Conservation (phyloP, 2,888 invertebrate species). For the Molorchus minor region DNA sequence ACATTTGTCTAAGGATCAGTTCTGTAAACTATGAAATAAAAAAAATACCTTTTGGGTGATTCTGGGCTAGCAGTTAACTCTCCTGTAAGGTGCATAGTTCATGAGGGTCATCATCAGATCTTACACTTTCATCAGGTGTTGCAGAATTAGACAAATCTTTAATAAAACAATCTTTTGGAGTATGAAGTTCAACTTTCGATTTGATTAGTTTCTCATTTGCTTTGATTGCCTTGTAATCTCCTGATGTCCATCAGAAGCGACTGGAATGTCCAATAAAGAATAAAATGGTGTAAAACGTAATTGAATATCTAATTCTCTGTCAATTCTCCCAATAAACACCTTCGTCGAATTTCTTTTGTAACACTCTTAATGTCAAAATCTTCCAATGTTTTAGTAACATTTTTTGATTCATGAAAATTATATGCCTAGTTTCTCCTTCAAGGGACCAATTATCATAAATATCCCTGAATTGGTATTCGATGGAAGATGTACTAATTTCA, state of each 20-base stretch:
- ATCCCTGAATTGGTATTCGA: conserved; percentile 20
- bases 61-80: conserved; percentile 24
- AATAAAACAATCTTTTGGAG: neutral
- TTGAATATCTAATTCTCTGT: conserved; percentile 43
- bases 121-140: neutral
- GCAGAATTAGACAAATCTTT: conserved; percentile 5
- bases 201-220: neutral
- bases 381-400: conserved; percentile 21
- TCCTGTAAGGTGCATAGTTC: conserved; percentile 51
- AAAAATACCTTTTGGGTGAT: conserved; percentile 38
- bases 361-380: conserved; percentile 43
- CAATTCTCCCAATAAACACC: conserved; percentile 48
- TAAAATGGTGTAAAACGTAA: conserved; percentile 46
- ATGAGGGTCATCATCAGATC: conserved; percentile 45
- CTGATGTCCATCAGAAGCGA: neutral
- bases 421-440: conserved; percentile 16
- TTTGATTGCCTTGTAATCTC: neutral
- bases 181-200: neutral
- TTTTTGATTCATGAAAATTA: conserved; percentile 18
- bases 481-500: neutral
- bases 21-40: too few relatives aligned
- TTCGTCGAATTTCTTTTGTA: conserved; percentile 45
- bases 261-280: conserved; percentile 45
- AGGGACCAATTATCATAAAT: conserved; percentile 21
- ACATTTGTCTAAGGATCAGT: too few relatives aligned